phyloP scores from a whole-genome alignment of 2,113 vertebrate genomes.

The Chionodraco myersi region DNA sequence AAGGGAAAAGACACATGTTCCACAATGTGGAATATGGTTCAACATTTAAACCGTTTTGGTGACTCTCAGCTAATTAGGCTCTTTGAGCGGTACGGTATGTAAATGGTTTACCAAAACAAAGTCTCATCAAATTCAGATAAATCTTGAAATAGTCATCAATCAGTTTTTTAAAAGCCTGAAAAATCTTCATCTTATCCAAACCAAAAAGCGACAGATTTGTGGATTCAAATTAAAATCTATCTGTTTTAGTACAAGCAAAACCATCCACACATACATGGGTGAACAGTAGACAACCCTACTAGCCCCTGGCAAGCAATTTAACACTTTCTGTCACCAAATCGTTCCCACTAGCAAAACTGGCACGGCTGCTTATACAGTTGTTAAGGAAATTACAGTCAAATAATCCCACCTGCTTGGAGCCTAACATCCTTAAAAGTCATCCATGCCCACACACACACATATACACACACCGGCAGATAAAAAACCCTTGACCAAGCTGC shows the following conservation, averaged over 20 bases:
- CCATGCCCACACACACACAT: conserved; percentile 12
- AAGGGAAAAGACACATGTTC: conserved; percentile 6
- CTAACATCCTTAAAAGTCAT: conserved; percentile 35
- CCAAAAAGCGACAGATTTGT: background rate
- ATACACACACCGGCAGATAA: conserved; percentile 9
- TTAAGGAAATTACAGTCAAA: conserved; percentile 57
- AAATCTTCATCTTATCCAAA: background rate
- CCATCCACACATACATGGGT: background rate
- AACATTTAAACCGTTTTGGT: conserved; percentile 67
- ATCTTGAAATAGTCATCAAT: conserved; percentile 12
- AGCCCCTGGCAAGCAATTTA: conserved; percentile 25
- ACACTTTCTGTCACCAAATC: conserved; percentile 31
- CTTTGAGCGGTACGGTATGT: conserved; percentile 14
- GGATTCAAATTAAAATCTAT: background rate
- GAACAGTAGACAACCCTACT: background rate
- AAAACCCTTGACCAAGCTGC: conserved; percentile 36
- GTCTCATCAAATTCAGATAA: conserved; percentile 8
- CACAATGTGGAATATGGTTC: conserved; percentile 38
- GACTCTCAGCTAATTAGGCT: conserved; percentile 52
- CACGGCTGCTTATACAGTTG: conserved; percentile 29
- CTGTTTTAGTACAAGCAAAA: background rate
- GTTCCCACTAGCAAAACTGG: conserved; percentile 44
- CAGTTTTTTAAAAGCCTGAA: background rate
- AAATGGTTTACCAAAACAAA: conserved; percentile 6
- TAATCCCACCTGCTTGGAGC: conserved; percentile 43